These are phyloP conservation scores for Tethea ocularis DNA, from an alignment of 2,888 invertebrate species.

Conservation along the genomic window DNA sequence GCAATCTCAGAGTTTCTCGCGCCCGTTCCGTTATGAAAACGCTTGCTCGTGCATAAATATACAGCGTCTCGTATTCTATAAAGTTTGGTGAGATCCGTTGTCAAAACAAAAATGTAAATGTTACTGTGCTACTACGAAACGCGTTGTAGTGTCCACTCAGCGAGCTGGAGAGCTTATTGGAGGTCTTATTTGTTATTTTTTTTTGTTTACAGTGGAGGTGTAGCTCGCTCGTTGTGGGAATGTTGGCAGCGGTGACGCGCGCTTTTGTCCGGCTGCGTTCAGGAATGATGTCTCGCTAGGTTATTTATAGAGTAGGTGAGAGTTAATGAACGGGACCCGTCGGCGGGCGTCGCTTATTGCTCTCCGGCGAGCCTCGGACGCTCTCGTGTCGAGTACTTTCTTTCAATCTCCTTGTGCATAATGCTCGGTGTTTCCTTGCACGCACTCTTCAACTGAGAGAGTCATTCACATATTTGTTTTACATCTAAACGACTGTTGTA, in stretches of 20 bases:
- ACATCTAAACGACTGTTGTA: constrained; percentile 71
- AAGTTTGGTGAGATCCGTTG: constrained; percentile 58
- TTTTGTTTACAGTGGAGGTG: constrained; percentile 51
- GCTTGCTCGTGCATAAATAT: constrained; percentile 23
- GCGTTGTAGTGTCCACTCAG: constrained; percentile 38
- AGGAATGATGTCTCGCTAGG: constrained; percentile 48
- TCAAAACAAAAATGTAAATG: constrained; percentile 53
- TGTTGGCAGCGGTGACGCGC: constrained; percentile 47
- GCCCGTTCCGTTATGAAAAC: constrained; percentile 58
- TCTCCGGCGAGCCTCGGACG: constrained; percentile 74
- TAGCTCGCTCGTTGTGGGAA: constrained; percentile 49
- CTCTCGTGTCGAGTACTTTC: constrained; percentile 77
- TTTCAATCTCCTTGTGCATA: constrained; percentile 80
- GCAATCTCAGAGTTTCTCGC: constrained; percentile 46
- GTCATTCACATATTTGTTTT: constrained; percentile 78
- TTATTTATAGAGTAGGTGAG: constrained; percentile 71
- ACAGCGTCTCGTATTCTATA: constrained; percentile 26
- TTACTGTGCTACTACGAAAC: constrained; percentile 51
- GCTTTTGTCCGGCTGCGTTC: constrained; percentile 50
- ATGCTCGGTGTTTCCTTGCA: constrained; percentile 72
- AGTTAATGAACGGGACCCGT: constrained; percentile 74
- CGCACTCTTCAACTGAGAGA: constrained; percentile 69
- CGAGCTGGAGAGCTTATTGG: constrained; percentile 47
- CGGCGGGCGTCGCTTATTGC: constrained; percentile 78
- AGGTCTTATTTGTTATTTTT: constrained; percentile 58